Percentiles rank a stretch among this genome's conserved stretches.
Conservation (phyloP, 1,140 invertebrate genomes). For the Phocides pigmalion region DNA sequence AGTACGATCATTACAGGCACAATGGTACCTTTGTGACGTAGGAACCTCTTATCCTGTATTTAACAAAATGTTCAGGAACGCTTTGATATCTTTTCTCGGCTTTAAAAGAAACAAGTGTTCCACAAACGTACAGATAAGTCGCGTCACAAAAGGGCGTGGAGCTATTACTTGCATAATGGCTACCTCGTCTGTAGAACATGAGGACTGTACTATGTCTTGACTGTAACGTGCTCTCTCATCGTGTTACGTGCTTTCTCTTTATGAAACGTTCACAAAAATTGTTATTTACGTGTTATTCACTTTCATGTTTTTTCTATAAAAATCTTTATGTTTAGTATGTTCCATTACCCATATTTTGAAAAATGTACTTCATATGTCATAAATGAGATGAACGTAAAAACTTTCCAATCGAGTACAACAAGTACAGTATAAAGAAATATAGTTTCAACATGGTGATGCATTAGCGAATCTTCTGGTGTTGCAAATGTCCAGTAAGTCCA, state of each 20-base stretch:
- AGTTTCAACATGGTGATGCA: too few relatives aligned
- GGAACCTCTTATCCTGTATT: slow-evolving; percentile 3
- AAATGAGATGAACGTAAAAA: too few relatives aligned
- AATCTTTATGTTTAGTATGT: too few relatives aligned
- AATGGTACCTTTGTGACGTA: neutral
- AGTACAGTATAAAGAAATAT: too few relatives aligned
- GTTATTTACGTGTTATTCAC: too few relatives aligned
- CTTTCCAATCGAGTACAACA: too few relatives aligned
- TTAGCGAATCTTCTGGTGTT: too few relatives aligned
- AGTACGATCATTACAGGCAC: neutral
- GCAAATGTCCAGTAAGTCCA: too few relatives aligned
- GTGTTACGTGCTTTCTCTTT: slow-evolving; percentile 10
- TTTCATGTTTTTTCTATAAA: too few relatives aligned
- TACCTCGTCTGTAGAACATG: slow-evolving; percentile 15
- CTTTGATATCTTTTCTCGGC: slow-evolving; percentile 22
- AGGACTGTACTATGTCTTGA: slow-evolving; percentile 1
- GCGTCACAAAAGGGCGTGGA: slow-evolving; percentile 24
- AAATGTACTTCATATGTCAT: too few relatives aligned
- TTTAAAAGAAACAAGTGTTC: slow-evolving; percentile 17
- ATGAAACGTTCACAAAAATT: too few relatives aligned
- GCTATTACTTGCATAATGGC: slow-evolving; percentile 24
- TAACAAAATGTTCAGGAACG: slow-evolving; percentile 2
- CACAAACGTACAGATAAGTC: slow-evolving; percentile 16
- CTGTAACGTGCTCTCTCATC: neutral
- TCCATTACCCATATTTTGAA: too few relatives aligned